Evolutionary conservation across 1,140 invertebrate species (phyloP).

Genomic region (Linepithema humile): DNA sequence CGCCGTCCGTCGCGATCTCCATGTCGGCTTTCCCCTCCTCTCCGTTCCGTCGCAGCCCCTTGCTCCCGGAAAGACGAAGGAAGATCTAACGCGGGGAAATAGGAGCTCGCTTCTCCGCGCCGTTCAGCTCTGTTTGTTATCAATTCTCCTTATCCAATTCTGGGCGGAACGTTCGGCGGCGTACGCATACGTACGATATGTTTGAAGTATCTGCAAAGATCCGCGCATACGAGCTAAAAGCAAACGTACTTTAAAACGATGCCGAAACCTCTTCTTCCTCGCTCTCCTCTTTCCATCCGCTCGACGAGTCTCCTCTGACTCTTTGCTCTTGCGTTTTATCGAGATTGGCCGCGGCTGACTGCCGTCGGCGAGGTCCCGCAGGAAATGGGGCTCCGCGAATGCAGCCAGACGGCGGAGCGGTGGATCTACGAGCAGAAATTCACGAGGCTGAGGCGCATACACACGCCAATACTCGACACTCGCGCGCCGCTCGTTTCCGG

Average conservation of each 20-base stretch:
- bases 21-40: conserved; percentile 45
- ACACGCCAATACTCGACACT: conserved; percentile 10
- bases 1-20: conserved; percentile 35
- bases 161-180: conserved; percentile 29
- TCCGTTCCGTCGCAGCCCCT: neutral
- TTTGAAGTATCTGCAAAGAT: conserved; percentile 82
- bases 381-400: conserved; percentile 68
- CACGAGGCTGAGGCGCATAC: conserved; percentile 35
- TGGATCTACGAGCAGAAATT: conserved; percentile 47
- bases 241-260: conserved; percentile 72
- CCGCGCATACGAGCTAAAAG: conserved; percentile 70
- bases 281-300: conserved; percentile 7
- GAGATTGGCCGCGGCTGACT: conserved; percentile 69
- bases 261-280: neutral
- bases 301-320: conserved; percentile 63
- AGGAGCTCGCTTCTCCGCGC: conserved; percentile 25
- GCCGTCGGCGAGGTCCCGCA: conserved; percentile 60
- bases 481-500: conserved; percentile 15
- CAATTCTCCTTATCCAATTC: conserved; percentile 74
- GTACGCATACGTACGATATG: conserved; percentile 64
- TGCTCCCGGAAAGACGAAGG: conserved; percentile 4
- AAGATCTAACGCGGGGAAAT: conserved; percentile 17
- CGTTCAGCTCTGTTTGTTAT: conserved; percentile 79
- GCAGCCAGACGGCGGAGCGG: conserved; percentile 51
- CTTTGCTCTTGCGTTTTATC: conserved; percentile 73